Evolutionary conservation across 2,888 invertebrate genomes (phyloP).

Genomic region (Theretra japonica): DNA sequence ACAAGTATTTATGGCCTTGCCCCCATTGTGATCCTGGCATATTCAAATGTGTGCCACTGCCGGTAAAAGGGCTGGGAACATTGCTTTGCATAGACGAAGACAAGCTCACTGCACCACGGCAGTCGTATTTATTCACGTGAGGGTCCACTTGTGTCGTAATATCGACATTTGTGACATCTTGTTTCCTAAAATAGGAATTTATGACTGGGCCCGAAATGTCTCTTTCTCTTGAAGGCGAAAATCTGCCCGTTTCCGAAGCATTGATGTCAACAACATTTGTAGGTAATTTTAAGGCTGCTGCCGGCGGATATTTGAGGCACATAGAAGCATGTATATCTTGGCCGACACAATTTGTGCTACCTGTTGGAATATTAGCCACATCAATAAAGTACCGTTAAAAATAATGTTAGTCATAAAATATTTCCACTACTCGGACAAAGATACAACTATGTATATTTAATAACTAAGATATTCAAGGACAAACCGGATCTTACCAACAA

Average conservation of each 20-base stretch:
- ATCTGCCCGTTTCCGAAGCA: conserved; percentile 86
- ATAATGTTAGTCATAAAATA: not conserved
- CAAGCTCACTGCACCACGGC: conserved; percentile 87
- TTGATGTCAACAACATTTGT: conserved; percentile 87
- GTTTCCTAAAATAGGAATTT: conserved; percentile 71
- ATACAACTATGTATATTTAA: not conserved
- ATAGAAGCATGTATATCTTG: conserved; percentile 79
- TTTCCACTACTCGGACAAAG: not conserved
- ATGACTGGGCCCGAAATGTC: conserved; percentile 87
- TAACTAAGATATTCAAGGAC: not conserved
- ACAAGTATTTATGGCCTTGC: conserved; percentile 88
- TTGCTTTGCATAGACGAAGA: conserved; percentile 90
- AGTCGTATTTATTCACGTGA: conserved; percentile 88
- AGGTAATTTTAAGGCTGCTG: conserved; percentile 84
- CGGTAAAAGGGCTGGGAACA: conserved; percentile 88
- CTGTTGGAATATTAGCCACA: conserved; percentile 46
- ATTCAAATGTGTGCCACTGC: conserved; percentile 87
- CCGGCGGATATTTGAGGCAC: conserved; percentile 80
- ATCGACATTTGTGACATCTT: conserved; percentile 59
- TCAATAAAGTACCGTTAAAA: not conserved
- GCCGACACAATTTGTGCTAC: conserved; percentile 52
- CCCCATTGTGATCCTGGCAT: conserved; percentile 91
- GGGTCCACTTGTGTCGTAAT: conserved; percentile 78
- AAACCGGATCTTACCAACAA: conserved; percentile 21
- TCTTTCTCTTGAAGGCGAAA: conserved; percentile 86